Base-by-base conservation (phyloP, 2,888 invertebrate species). In the Strigamia crassipes region DNA sequence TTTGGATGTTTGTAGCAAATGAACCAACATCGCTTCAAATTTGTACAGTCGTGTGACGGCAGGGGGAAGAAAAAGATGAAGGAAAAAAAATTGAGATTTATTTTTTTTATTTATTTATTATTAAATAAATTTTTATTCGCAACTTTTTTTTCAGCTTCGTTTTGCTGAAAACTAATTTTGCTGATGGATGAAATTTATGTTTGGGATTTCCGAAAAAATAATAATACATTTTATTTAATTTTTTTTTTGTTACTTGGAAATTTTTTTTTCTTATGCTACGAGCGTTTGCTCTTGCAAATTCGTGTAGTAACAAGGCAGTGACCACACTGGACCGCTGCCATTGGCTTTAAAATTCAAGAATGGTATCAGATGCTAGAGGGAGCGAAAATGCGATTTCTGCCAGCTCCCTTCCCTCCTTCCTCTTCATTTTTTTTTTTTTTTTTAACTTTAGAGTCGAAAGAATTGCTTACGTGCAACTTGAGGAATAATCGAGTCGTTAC, bases 381-480 rank as follows among this genome's bases (percentile, higher is more conserved):
- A 77, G 38, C 34, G 77, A 34, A 38, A 77, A 77, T 31, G 77
- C 77, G 77, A 77, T 77, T 77, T 77, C 38, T 77, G 31, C 77
- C 77, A 34, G 34, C 77, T 77, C 77, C 77, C n/a, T 18, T 23
- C 31, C 18, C 77, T 23, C 77, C 38, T 77, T 31, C 38, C 77
- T 38, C 77, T 77, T 27, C 51, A 51, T 51, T 51, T 51, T 51
- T n/a, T n/a, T n/a, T 2, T 27, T 27, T 27, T 27, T 56, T 56
- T 56, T 56, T 56, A 56, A 56, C 56, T 56, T 56, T 56, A 56
- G 56, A 56, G 56, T 56, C 77, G 77, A 77, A 31, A 38, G 77
- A 77, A 77, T 77, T 77, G 77, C 77, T 77, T 77, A 77, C 77
- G 38, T 77, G 77, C 77, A 77, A 77, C 77, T 77, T 38, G 34